phyloP scores from a whole-genome alignment of 2,113 vertebrate genomes.

The Lasiurus cinereus region DNA sequence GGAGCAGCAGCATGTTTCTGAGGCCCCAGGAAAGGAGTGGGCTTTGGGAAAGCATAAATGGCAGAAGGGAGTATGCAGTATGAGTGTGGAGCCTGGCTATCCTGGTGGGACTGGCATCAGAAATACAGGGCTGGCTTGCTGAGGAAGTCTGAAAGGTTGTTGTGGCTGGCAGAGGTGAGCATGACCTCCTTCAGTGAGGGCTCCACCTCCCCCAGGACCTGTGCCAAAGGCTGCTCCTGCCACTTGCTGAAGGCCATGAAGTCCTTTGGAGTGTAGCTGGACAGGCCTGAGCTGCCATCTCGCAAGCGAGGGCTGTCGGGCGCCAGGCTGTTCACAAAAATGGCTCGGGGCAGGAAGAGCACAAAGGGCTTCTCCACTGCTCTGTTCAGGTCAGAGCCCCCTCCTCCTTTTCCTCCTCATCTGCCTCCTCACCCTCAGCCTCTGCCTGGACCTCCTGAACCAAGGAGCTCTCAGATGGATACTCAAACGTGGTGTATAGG shows the following conservation, averaged over 20 bases:
- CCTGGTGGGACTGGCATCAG: conserved; percentile 83
- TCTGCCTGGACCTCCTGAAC: conserved; percentile 90
- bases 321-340: conserved; percentile 80
- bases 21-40: no score
- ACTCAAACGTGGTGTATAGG: conserved; percentile 96
- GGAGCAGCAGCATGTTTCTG: not conserved
- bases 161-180: conserved; percentile 95
- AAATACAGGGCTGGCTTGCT: conserved; percentile 98
- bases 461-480: conserved; percentile 94
- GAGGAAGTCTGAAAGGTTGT: conserved; percentile 94
- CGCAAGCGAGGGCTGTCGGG: conserved; percentile 77
- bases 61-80: no score
- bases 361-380: conserved; percentile 78
- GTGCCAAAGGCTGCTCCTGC: conserved; percentile 93
- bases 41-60: not conserved
- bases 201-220: conserved; percentile 77
- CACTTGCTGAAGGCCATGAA: conserved; percentile 93
- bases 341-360: conserved; percentile 90
- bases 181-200: conserved; percentile 89
- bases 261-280: conserved; percentile 96
- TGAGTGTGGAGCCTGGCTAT: not conserved
- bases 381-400: not conserved
- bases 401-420: conserved; percentile 83
- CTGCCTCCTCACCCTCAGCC: conserved; percentile 42
- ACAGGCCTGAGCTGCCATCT: conserved; percentile 92